Evolutionary conservation across 2,797 vertebrate species (phyloP).

Genomic region (Catharus ustulatus): DNA sequence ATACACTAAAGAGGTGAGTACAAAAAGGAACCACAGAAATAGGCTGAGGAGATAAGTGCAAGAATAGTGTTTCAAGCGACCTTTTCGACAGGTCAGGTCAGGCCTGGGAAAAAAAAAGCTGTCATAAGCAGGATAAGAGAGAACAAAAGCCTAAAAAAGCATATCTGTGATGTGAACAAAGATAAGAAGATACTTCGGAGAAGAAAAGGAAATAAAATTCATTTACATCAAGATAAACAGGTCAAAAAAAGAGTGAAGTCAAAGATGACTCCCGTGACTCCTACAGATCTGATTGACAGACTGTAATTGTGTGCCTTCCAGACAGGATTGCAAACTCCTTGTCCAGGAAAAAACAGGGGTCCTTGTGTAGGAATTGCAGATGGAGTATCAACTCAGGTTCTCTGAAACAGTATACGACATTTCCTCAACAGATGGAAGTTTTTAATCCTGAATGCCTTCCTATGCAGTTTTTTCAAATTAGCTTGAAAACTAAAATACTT

Average conservation of each 20-base stretch:
- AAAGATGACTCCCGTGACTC: background rate
- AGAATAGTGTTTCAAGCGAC: constrained; percentile 24
- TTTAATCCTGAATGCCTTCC: constrained; percentile 7
- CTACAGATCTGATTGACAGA: background rate
- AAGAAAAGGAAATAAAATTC: constrained; percentile 42
- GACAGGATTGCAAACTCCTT: background rate
- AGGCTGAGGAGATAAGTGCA: constrained; percentile 8
- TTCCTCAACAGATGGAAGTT: constrained; percentile 16
- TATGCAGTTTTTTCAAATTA: background rate
- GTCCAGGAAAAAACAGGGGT: background rate
- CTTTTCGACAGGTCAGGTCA: constrained; percentile 42
- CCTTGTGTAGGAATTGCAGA: constrained; percentile 14
- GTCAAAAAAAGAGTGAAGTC: background rate
- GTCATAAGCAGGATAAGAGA: constrained; percentile 9
- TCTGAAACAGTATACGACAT: constrained; percentile 25
- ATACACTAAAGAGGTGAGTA: constrained; percentile 21
- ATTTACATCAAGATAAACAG: constrained; percentile 3
- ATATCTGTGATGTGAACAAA: background rate
- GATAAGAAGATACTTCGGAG: background rate
- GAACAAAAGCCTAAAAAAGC: constrained; percentile 26
- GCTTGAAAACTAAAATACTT: background rate
- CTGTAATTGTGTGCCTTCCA: constrained; percentile 1
- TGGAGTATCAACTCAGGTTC: background rate
- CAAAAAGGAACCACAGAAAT: constrained; percentile 22
- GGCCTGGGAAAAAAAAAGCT: background rate